These are phyloP conservation scores for Cyanoramphus novaezelandiae DNA, from an alignment of 2,113 vertebrate species.

Conservation along the genomic window DNA sequence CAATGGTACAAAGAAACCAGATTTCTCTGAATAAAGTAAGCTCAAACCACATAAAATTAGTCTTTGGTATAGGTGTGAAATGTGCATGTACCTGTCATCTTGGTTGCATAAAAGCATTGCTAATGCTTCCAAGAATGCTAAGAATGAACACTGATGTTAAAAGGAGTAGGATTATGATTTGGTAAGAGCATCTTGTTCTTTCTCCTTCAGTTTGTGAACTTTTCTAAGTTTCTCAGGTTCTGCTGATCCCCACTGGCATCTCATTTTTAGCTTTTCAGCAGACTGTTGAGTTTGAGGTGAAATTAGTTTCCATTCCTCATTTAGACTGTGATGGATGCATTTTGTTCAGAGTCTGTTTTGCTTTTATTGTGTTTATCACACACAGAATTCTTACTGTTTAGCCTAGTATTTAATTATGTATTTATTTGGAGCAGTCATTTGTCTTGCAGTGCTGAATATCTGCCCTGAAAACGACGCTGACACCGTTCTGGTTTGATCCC, in stretches of 20 bases:
- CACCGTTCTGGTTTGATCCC: background rate
- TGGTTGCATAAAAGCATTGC: background rate
- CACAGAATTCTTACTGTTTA: background rate
- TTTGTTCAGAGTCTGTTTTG: background rate
- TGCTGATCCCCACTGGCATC: background rate
- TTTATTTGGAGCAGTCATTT: background rate
- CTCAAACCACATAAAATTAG: background rate
- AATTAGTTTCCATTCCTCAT: background rate
- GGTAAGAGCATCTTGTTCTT: background rate
- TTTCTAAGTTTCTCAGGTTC: background rate
- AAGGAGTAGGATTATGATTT: background rate
- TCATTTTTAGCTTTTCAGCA: background rate
- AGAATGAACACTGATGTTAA: background rate
- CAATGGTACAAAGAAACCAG: background rate
- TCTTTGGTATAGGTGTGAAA: background rate
- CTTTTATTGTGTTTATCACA: background rate
- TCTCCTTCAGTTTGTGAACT: background rate
- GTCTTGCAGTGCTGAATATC: background rate
- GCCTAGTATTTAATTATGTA: background rate
- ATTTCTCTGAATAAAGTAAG: background rate
- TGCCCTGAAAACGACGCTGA: background rate
- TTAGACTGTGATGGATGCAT: rapidly evolving
- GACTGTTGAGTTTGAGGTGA: background rate
- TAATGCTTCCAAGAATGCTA: background rate
- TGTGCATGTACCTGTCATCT: rapidly evolving